Percentiles rank a stretch among this genome's conserved stretches.
Conservation (phyloP, 1,140 invertebrate genomes). For the Andricus grossulariae region DNA sequence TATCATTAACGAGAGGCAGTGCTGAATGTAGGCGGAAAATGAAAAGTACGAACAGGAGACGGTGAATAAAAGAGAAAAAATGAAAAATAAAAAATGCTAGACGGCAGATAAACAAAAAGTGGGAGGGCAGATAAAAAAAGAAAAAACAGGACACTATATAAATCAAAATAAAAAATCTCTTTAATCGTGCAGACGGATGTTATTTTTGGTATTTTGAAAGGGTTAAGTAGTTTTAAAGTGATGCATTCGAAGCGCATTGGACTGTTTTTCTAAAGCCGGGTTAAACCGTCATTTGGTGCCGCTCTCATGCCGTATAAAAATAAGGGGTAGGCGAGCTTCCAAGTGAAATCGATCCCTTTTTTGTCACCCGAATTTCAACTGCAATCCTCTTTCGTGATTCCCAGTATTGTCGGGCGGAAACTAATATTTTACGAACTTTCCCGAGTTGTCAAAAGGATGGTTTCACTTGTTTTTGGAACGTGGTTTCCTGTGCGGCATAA, state of each 20-base stretch:
- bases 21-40: too few relatives aligned
- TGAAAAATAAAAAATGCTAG: too few relatives aligned
- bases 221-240: slow-evolving; percentile 28
- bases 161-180: slow-evolving; percentile 5
- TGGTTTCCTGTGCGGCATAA: neutral
- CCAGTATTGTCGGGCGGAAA: slow-evolving; percentile 4
- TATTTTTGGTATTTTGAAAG: slow-evolving; percentile 27
- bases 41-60: too few relatives aligned
- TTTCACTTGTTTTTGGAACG: slow-evolving; percentile 17
- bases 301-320: slow-evolving; percentile 31
- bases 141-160: neutral
- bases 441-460: neutral
- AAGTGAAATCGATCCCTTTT: slow-evolving; percentile 31
- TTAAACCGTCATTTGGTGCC: slow-evolving; percentile 26
- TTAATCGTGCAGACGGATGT: neutral
- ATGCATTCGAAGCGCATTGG: slow-evolving; percentile 27
- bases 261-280: slow-evolving; percentile 23
- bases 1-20: too few relatives aligned
- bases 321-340: slow-evolving; percentile 27
- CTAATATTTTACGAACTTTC: slow-evolving; percentile 20
- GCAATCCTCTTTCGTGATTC: slow-evolving; percentile 21
- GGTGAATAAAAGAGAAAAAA: too few relatives aligned
- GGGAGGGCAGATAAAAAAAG: neutral
- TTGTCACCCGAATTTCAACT: slow-evolving; percentile 23
- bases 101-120: too few relatives aligned